Conservation (phyloP, 2,113 vertebrate genomes). For the Ptilorrhoa leucosticta region DNA sequence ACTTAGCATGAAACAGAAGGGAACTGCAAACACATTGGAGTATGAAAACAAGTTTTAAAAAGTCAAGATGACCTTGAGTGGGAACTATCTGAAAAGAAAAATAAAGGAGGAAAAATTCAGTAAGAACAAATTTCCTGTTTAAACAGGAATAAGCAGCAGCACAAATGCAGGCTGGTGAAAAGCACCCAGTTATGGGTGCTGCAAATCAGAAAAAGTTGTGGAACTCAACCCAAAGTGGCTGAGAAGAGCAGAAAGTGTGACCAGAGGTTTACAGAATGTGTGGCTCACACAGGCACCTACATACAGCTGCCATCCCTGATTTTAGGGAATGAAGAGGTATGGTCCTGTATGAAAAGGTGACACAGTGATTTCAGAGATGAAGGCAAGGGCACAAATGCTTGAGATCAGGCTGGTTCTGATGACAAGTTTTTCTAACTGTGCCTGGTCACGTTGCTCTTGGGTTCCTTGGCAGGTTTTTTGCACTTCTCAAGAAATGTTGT, state of each 20-base stretch:
- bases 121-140: neutral
- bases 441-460: neutral
- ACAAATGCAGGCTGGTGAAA: neutral
- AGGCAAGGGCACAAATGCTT: neutral
- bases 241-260: neutral
- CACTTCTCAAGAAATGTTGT: neutral
- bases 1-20: neutral
- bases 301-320: neutral
- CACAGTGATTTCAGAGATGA: neutral
- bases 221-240: neutral
- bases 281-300: neutral
- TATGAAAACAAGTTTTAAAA: neutral
- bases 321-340: neutral
- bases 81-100: neutral
- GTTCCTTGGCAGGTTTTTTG: neutral
- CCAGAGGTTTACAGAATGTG: neutral
- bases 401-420: neutral
- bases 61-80: neutral
- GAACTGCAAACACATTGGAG: neutral
- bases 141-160: neutral
- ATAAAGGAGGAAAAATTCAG: neutral
- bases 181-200: neutral
- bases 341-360: neutral
- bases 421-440: neutral
- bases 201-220: neutral